phyloP scores from a whole-genome alignment of 92 coral and sea anemone species.

The Siderastrea siderea region DNA sequence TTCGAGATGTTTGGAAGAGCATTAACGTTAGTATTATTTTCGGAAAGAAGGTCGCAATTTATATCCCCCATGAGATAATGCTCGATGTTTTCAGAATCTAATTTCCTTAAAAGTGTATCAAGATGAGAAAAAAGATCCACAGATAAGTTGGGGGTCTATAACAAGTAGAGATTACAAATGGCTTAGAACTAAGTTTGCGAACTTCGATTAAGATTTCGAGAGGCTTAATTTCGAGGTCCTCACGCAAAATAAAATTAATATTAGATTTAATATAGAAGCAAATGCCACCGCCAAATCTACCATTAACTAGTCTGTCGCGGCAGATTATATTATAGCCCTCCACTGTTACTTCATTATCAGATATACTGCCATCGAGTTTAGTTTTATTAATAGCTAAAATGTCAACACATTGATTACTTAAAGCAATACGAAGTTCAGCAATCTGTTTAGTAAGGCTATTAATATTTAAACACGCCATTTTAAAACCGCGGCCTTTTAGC shows the following conservation, averaged over 20 bases:
- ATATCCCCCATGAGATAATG: background rate
- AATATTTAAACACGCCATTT: background rate
- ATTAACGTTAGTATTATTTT: conserved; percentile 25
- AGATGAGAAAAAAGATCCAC: conserved; percentile 28
- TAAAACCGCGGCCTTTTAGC: conserved; percentile 24
- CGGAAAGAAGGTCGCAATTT: too few species aligned
- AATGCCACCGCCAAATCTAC: too few species aligned
- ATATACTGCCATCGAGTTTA: background rate
- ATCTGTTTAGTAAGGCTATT: background rate
- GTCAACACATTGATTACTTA: conserved; percentile 8
- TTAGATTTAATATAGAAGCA: too few species aligned
- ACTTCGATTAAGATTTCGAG: background rate
- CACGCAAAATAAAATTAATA: too few species aligned
- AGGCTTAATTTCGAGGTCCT: too few species aligned
- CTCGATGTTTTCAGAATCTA: conserved; percentile 22
- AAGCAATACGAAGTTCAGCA: conserved; percentile 1
- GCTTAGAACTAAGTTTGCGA: conserved; percentile 24
- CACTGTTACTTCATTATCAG: background rate
- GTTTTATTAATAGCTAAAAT: background rate
- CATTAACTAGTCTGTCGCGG: background rate
- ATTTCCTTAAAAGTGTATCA: conserved; percentile 36
- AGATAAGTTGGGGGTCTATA: conserved; percentile 17
- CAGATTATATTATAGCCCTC: background rate
- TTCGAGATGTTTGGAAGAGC: background rate
- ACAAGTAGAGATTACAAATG: conserved; percentile 1